Evolutionary conservation across 2,113 vertebrate genomes (phyloP), one percentile per base, ranked within the genome.

Genomic region (Sula dactylatra): DNA sequence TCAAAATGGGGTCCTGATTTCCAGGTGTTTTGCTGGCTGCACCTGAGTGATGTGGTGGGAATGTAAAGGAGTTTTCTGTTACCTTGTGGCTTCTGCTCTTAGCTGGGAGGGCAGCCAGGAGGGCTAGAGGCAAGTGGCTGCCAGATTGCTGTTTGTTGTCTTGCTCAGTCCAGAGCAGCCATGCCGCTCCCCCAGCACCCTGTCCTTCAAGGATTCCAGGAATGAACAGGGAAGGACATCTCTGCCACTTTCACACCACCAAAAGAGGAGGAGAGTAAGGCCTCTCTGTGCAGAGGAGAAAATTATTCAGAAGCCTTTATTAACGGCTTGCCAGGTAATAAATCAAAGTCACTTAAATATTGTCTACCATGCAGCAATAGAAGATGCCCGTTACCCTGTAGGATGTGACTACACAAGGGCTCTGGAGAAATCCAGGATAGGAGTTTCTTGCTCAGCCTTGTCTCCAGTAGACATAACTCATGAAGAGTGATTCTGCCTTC

Each of bases 111-210:
- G 19, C 59, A 74, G 69, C 56, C 70, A 72, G 78, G n/a, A 78
- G 40, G 42, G 22, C 42, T 85, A 61, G 17, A 45, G 66, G 87
- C 36, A 72, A 47, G 27, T 5, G 9, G 49, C 56, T 91, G 49
- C 16, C 42, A 56, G n/a, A 11, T 21, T 58, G 70, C 34, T 69
- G 25, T 29, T 79, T 42, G 31, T 42, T 9, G 0, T 38, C 56
- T 67, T 36, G 26, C 31, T 87, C 14, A 11, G 44, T 24, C 32
- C n/a, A 52, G 44, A 55, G 32, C 50, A 87, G 69, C 21, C 12
- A 6, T 0, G 1, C 20, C 3, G 2, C 16, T 45, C 20, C 26
- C 22, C 25, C 29, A 32, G 80, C 22, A 26, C 14, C 21, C 2
- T 1, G 4, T 69, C 58, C 71, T 80, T 83, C 42, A 49, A 36